A percentile compares a stretch with the other conserved stretches of the same genome.
Evolutionary conservation across 1,140 invertebrate species (phyloP).

Genomic region (Paraescarpia echinospica): DNA sequence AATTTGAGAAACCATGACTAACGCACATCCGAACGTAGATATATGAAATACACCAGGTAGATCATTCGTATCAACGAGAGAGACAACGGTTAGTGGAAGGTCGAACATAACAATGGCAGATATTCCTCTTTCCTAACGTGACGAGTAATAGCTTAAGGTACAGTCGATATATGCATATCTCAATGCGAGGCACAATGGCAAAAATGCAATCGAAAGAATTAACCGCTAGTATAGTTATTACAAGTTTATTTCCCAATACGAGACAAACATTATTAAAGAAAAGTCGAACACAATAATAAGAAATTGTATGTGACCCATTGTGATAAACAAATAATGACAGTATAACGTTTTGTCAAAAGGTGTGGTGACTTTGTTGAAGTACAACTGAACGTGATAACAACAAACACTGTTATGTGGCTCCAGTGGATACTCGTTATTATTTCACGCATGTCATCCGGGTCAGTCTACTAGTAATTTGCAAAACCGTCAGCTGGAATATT

Average conservation of each 20-base stretch:
- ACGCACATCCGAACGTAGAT: too few relatives aligned
- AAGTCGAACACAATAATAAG: too few relatives aligned
- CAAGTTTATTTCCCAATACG: too few relatives aligned
- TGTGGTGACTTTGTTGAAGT: background rate
- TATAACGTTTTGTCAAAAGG: background rate
- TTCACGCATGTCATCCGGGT: background rate
- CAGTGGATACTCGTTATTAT: background rate
- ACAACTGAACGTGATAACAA: background rate
- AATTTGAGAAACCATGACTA: background rate
- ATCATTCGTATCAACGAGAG: background rate
- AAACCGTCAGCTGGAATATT: background rate
- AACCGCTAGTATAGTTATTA: too few relatives aligned
- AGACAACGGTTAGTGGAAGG: background rate
- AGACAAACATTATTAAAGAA: too few relatives aligned
- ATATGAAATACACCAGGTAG: background rate
- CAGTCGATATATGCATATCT: background rate
- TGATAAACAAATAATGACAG: background rate
- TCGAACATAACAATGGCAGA: background rate
- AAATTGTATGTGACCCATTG: too few relatives aligned
- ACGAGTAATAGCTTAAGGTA: background rate
- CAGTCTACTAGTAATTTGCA: background rate
- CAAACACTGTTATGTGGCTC: background rate
- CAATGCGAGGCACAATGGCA: too few relatives aligned
- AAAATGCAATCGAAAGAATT: too few relatives aligned
- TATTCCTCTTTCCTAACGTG: background rate